Evolutionary conservation across 2,797 vertebrate species (phyloP), one percentile per base, ranked within the genome.

Genomic region (Sebastolobus alascanus): DNA sequence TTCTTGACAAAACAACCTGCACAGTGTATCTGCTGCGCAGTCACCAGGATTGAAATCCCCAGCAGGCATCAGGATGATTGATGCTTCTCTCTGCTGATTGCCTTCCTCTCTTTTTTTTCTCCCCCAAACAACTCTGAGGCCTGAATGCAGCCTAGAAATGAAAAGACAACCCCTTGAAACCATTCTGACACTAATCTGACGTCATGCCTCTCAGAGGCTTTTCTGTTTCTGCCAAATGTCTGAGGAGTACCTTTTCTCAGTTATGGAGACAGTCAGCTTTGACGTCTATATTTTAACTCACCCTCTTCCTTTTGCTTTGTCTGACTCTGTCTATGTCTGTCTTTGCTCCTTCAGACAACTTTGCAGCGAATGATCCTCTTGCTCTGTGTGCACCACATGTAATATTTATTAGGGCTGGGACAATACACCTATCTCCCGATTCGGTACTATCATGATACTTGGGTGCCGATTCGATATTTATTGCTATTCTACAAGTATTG

Each of bases 141-240:
- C 77, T 72, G 65, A 81, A 76, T 43, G 68, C 77, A 73, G 35
- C 67, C 52, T 46, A 3, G 54, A 73, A 81, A 86, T 84, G 73
- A 90, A 91, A 84, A 83, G 46, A 75, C 77, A 87, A 69, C 79
- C 14, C 63, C 59, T 40, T 76, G 84, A 84, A 85, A 81, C 73
- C 65, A 29, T 83, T 81, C 55, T 89, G 90, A 89, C 87, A 81
- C 69, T 78, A 76, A 92, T 90, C 79, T 90, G 83, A 92, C 78
- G 70, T 85, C 79, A 81, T 25, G 27, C 75, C 79, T 59, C 73
- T 67, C 9, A 3, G 25, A 59, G 25, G 38, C 31, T 63, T 58
- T 68, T 64, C 72, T 68, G 37, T 73, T 46, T 71, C 40, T 25
- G 25, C 56, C 67, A 66, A 73, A 58, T 69, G 73, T 84, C 73